phyloP scores from a whole-genome alignment of 2,113 vertebrate species.

The Heteronetta atricapilla region DNA sequence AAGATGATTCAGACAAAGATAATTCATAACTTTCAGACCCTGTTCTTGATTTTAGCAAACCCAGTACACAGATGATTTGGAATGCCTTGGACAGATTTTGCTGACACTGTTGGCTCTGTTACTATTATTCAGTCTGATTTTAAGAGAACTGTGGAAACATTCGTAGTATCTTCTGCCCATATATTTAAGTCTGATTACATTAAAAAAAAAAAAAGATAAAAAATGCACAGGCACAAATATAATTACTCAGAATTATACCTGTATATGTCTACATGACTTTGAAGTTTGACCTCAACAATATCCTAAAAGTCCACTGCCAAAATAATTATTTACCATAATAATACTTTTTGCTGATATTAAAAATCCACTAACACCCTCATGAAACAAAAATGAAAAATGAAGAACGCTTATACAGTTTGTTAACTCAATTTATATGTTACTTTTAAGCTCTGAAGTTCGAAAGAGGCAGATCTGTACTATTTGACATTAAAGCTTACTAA shows the following conservation, averaged over 20 bases:
- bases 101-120: background rate
- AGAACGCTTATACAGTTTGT: background rate
- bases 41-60: background rate
- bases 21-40: background rate
- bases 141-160: background rate
- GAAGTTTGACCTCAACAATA: background rate
- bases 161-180: background rate
- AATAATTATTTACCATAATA: background rate
- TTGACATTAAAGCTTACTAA: background rate
- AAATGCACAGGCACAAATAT: background rate
- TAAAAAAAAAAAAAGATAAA: background rate
- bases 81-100: background rate
- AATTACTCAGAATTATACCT: background rate
- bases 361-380: background rate
- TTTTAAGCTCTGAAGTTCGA: background rate
- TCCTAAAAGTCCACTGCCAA: background rate
- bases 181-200: background rate
- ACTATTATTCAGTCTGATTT: background rate
- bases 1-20: background rate
- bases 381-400: background rate
- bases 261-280: background rate
- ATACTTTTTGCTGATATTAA: background rate
- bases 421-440: background rate
- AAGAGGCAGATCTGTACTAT: background rate
- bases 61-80: background rate